These are phyloP conservation scores for Papilio protenor DNA, from an alignment of 2,888 invertebrate species.

Conservation along the genomic window DNA sequence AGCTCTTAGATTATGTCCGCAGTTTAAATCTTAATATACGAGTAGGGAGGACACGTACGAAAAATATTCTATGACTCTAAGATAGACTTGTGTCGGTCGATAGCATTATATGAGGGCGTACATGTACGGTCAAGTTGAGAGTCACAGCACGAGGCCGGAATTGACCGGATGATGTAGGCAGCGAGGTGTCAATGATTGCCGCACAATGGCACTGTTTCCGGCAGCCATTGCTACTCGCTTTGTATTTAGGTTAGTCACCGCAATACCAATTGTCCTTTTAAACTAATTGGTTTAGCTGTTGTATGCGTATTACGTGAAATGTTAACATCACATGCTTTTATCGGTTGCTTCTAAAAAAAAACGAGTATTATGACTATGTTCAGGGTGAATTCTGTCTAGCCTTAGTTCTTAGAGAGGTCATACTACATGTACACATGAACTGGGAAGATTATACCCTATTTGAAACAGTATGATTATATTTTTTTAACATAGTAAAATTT, in stretches of 20 bases:
- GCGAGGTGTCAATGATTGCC: slow-evolving; percentile 83
- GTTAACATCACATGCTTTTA: slow-evolving; percentile 49
- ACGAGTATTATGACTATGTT: too few species aligned
- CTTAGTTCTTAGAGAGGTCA: neutral
- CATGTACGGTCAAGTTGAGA: slow-evolving; percentile 49
- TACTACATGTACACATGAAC: neutral
- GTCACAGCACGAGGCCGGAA: slow-evolving; percentile 66
- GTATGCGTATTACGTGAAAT: slow-evolving; percentile 64
- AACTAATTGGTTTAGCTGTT: slow-evolving; percentile 77
- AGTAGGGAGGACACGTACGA: neutral
- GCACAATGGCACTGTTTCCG: slow-evolving; percentile 81
- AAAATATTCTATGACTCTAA: slow-evolving; percentile 8
- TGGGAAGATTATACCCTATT: neutral
- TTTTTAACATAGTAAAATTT: neutral
- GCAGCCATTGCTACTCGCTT: slow-evolving; percentile 70
- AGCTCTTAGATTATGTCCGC: neutral
- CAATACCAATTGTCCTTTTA: slow-evolving; percentile 78
- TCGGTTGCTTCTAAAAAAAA: neutral
- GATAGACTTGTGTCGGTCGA: neutral
- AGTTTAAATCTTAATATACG: neutral
- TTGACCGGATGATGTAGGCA: slow-evolving; percentile 76
- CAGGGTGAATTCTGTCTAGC: neutral
- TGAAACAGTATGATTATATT: neutral
- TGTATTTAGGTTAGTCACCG: slow-evolving; percentile 84
- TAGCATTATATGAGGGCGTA: slow-evolving; percentile 39